Conservation (phyloP, 2,797 vertebrate genomes). For the Onychomys leucogaster region DNA sequence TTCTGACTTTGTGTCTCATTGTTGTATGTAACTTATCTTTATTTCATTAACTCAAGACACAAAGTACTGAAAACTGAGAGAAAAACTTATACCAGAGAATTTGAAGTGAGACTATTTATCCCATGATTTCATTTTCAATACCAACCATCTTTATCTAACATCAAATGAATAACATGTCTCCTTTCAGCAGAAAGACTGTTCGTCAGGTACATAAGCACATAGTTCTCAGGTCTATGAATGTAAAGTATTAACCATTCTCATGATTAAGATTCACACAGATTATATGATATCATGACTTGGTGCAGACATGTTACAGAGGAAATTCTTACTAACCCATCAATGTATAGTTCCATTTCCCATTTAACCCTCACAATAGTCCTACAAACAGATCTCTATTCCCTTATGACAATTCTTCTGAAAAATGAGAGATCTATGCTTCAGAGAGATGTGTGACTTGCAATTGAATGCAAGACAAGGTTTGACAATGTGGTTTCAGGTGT, state of each 20-base stretch:
- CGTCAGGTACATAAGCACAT: background rate
- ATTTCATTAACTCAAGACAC: background rate
- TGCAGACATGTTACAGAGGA: background rate
- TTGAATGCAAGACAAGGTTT: background rate
- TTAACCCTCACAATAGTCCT: background rate
- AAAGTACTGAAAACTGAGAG: background rate
- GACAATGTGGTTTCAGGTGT: background rate
- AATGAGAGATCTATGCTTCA: background rate
- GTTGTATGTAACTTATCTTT: background rate
- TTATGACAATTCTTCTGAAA: background rate
- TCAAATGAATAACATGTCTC: background rate
- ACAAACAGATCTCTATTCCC: background rate
- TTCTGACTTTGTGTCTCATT: background rate
- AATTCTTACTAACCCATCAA: background rate
- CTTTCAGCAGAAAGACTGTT: background rate
- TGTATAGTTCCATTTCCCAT: background rate
- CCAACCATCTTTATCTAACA: background rate
- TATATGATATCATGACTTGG: background rate
- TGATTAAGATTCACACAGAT: constrained; percentile 23
- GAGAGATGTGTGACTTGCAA: background rate
- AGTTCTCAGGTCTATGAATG: background rate
- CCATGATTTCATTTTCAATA: background rate
- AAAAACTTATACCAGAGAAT: background rate
- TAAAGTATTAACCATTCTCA: background rate
- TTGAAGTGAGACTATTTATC: background rate